phyloP scores from a whole-genome alignment of 2,797 vertebrate genomes.

The Iguana delicatissima region DNA sequence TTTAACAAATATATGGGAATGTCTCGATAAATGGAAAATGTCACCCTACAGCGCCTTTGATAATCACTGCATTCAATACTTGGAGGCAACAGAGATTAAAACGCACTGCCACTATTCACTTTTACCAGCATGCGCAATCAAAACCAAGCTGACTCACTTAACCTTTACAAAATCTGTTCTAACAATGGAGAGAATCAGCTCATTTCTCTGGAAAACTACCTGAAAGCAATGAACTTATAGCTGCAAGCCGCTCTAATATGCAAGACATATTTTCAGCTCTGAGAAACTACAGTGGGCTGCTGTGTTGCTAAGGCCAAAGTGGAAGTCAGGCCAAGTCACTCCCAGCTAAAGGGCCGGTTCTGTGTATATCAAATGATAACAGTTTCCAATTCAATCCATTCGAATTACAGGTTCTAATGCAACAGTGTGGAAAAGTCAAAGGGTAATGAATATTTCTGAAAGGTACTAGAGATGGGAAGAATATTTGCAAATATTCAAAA shows the following conservation, averaged over 20 bases:
- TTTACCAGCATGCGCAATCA: background rate
- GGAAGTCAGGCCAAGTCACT: background rate
- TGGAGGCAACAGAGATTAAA: slow-evolving; percentile 25
- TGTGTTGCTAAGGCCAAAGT: background rate
- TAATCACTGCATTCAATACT: slow-evolving; percentile 15
- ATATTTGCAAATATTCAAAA: too few relatives aligned
- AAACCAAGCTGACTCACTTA: background rate
- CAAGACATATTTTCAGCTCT: background rate
- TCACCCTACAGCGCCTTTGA: slow-evolving; percentile 3
- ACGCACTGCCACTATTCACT: background rate
- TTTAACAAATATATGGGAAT: slow-evolving; percentile 19
- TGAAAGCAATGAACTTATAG: background rate
- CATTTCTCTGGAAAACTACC: background rate
- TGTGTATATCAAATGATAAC: too few relatives aligned
- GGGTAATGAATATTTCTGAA: too few relatives aligned
- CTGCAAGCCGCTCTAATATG: background rate
- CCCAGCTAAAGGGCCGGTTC: background rate
- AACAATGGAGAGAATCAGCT: background rate
- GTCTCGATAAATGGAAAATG: slow-evolving; percentile 36
- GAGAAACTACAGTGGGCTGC: background rate
- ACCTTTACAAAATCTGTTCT: slow-evolving; percentile 30
- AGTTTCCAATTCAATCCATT: too few relatives aligned
- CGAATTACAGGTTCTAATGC: too few relatives aligned
- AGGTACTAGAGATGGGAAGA: too few relatives aligned
- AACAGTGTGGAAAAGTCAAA: background rate